Conservation (phyloP, 2,797 vertebrate genomes). For the Acipenser ruthenus region DNA sequence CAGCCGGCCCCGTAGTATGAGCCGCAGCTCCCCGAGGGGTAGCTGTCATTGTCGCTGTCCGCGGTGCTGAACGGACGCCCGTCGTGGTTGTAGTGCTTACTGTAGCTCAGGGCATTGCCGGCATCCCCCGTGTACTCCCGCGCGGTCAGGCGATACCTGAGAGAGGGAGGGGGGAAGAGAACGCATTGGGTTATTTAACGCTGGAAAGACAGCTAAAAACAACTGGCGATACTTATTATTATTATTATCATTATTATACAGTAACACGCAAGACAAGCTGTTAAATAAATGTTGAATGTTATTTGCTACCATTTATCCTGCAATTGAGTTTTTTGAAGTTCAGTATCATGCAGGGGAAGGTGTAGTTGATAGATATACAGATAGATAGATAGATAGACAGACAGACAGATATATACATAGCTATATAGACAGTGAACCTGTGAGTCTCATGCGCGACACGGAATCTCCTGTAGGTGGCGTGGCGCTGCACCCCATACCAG, state of each 20-base stretch:
- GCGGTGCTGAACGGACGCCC: slow-evolving; percentile 63
- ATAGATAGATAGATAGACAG: no score
- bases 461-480: slow-evolving; percentile 65
- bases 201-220: no score
- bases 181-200: no score
- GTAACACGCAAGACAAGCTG: no score
- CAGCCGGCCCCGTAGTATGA: slow-evolving; percentile 69
- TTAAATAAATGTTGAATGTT: no score
- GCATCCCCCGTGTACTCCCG: slow-evolving; percentile 66
- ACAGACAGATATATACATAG: neutral
- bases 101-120: slow-evolving; percentile 70
- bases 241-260: no score
- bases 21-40: slow-evolving; percentile 60
- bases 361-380: neutral
- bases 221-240: no score
- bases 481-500: slow-evolving; percentile 63
- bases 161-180: slow-evolving; percentile 7
- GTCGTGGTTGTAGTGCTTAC: slow-evolving; percentile 72
- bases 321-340: no score
- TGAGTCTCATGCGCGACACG: slow-evolving; percentile 63
- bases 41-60: slow-evolving; percentile 68
- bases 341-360: no score
- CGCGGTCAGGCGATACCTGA: slow-evolving; percentile 62
- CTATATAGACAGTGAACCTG: slow-evolving; percentile 38
- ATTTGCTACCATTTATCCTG: no score